These are phyloP conservation scores for Uria aalge DNA, from an alignment of 2,113 vertebrate species.

Conservation along the genomic window DNA sequence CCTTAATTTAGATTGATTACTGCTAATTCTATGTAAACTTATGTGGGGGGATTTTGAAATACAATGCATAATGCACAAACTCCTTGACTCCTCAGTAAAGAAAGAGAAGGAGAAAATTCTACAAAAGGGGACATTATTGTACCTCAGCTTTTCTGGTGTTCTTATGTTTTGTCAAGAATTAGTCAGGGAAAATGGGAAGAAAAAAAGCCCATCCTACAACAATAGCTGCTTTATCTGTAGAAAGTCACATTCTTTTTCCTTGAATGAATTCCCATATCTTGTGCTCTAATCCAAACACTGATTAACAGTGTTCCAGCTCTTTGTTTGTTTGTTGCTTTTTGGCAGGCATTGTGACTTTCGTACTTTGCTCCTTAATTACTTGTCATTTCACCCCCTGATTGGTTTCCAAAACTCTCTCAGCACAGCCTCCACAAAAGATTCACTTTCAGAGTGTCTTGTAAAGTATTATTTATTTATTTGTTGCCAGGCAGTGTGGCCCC, in stretches of 20 bases:
- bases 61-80: not conserved
- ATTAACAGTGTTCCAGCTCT: slow-evolving; percentile 25
- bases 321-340: slow-evolving; percentile 31
- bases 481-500: not conserved
- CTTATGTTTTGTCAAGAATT: not conserved
- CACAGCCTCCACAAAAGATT: slow-evolving; percentile 2
- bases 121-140: not conserved
- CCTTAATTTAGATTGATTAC: not conserved
- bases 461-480: slow-evolving; percentile 38
- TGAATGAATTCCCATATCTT: not conserved
- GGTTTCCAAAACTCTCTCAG: not conserved
- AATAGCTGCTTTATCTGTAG: slow-evolving; percentile 4
- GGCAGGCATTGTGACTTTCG: slow-evolving; percentile 5
- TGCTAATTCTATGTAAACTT: not conserved
- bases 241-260: not conserved
- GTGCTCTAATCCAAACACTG: slow-evolving; percentile 26
- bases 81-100: not conserved
- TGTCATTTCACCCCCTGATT: slow-evolving; percentile 14
- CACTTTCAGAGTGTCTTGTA: not conserved
- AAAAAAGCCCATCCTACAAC: not conserved
- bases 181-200: not conserved
- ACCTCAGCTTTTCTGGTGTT: not conserved
- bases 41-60: not conserved
- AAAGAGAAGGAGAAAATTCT: not conserved
- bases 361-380: slow-evolving; percentile 52